phyloP scores from a whole-genome alignment of 1,140 invertebrate species.

The Hydropsyche tenuis region DNA sequence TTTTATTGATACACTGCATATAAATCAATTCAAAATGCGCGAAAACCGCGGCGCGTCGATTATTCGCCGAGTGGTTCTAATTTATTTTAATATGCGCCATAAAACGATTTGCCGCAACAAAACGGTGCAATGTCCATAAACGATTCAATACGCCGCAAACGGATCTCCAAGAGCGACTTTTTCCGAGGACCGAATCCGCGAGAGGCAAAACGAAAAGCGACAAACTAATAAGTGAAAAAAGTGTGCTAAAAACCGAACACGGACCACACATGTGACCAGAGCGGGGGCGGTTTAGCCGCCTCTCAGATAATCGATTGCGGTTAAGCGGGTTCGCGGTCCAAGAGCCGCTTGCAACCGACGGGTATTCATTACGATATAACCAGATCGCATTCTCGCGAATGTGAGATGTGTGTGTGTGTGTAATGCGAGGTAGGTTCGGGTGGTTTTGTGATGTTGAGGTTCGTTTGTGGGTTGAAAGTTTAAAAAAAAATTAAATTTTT shows the following conservation, averaged over 20 bases:
- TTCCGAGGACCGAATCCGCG: not conserved
- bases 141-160: not conserved
- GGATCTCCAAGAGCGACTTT: not conserved
- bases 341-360: constrained; percentile 16
- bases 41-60: too few relatives aligned
- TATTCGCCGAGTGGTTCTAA: too few relatives aligned
- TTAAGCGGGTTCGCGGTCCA: not conserved
- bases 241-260: not conserved
- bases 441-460: too few relatives aligned
- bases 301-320: constrained; percentile 15
- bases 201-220: too few relatives aligned
- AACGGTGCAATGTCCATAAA: not conserved
- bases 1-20: not conserved
- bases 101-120: too few relatives aligned
- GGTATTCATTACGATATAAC: constrained; percentile 48
- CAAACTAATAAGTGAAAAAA: too few relatives aligned
- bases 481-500: too few relatives aligned
- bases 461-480: too few relatives aligned
- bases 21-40: not conserved
- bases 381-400: constrained; percentile 31
- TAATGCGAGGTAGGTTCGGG: too few relatives aligned
- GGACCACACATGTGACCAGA: constrained; percentile 11
- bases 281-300: constrained; percentile 3
- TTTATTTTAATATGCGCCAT: too few relatives aligned
- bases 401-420: too few relatives aligned